Evolutionary conservation across 2,888 invertebrate genomes (phyloP).

Genomic region (Drosophila multiciliata): DNA sequence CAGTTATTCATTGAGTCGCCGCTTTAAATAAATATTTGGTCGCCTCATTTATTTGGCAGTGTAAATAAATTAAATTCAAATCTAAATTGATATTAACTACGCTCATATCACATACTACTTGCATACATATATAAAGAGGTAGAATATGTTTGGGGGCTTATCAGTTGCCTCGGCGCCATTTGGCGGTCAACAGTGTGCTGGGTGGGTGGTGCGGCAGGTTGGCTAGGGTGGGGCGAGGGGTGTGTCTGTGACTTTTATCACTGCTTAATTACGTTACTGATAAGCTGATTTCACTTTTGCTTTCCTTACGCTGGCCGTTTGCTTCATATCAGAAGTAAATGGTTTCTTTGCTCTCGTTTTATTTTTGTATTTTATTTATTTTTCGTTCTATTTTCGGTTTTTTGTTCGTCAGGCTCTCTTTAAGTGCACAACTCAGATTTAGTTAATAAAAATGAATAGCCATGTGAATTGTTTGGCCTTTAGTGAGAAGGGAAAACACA

Average conservation of each 20-base stretch:
- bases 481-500: conserved; percentile 32
- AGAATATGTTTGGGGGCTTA: conserved; percentile 53
- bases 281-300: conserved; percentile 63
- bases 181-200: conserved; percentile 29
- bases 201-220: conserved; percentile 3
- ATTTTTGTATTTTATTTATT: neutral
- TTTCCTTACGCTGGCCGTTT: conserved; percentile 44
- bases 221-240: conserved; percentile 9
- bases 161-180: conserved; percentile 52
- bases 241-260: conserved; percentile 67
- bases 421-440: conserved; percentile 67
- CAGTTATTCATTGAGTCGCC: conserved; percentile 62
- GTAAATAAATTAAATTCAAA: conserved; percentile 79
- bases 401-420: conserved; percentile 38
- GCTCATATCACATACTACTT: conserved; percentile 29
- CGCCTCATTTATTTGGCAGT: conserved; percentile 54
- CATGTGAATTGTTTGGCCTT: conserved; percentile 73
- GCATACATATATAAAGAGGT: neutral
- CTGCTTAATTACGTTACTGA: conserved; percentile 78
- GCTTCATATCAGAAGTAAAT: conserved; percentile 57
- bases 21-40: conserved; percentile 55
- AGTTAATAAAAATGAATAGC: conserved; percentile 76
- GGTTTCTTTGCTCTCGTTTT: conserved; percentile 21
- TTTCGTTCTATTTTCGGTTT: conserved; percentile 14
- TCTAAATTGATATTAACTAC: conserved; percentile 73